phyloP scores from a whole-genome alignment of 2,113 vertebrate genomes.

The Pachypanchax playfairii region DNA sequence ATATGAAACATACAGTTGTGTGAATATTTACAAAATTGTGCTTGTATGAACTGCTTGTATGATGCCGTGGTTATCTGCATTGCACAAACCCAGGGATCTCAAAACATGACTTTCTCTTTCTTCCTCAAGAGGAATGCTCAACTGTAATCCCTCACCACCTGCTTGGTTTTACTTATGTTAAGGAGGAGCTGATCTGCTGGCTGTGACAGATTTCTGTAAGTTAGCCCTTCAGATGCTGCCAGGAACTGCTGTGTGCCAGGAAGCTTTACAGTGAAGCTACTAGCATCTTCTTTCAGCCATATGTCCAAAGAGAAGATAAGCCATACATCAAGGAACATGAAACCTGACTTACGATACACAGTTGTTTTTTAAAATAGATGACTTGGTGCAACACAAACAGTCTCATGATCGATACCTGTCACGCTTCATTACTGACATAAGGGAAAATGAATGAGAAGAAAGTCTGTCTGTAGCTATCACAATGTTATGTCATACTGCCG shows the following conservation, averaged over 20 bases:
- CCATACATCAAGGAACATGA: not conserved
- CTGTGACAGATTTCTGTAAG: constrained; percentile 4
- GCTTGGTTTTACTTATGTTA: constrained; percentile 18
- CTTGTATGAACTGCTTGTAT: no score
- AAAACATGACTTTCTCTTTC: constrained; percentile 8
- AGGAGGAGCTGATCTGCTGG: constrained; percentile 7
- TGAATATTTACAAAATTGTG: no score
- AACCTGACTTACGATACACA: not conserved
- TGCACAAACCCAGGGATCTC: not conserved
- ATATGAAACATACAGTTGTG: no score
- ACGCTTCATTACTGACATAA: constrained; percentile 2
- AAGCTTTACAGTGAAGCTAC: not conserved
- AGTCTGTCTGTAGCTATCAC: not conserved
- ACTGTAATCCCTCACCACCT: constrained; percentile 44
- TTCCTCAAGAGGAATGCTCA: constrained; percentile 13
- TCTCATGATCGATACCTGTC: constrained; percentile 12
- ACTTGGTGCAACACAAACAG: not conserved
- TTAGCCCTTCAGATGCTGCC: constrained; percentile 5
- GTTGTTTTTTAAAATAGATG: not conserved
- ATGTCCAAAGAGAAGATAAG: not conserved
- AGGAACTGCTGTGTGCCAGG: constrained; percentile 3
- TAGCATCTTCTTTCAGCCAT: not conserved
- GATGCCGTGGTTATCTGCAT: not conserved
- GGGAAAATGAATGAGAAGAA: not conserved
- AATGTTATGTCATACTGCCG: not conserved